A percentile compares a stretch with the other conserved stretches of the same genome.
Conservation (phyloP, 2,888 invertebrate species). For the Eupithecia subumbrata region DNA sequence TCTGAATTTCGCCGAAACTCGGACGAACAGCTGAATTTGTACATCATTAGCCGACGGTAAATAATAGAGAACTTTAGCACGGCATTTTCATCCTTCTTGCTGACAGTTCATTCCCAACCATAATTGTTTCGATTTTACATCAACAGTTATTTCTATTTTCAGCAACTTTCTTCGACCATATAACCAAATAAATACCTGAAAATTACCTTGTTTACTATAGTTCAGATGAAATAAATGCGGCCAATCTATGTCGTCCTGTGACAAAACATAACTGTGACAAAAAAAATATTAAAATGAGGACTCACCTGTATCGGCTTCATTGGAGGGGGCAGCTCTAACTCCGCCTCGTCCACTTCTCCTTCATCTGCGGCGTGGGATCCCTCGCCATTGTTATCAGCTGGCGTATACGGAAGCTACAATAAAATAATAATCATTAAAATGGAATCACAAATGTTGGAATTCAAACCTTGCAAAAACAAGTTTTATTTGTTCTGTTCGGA, state of each 20-base stretch:
- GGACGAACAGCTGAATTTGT: background rate
- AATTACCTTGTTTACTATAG: background rate
- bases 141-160: background rate
- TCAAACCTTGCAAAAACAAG: background rate
- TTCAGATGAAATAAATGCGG: background rate
- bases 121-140: background rate
- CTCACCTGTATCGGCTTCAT: constrained; percentile 96
- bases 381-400: constrained; percentile 62
- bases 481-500: background rate
- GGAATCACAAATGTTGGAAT: background rate
- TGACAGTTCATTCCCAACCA: background rate
- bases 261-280: background rate
- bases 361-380: constrained; percentile 83
- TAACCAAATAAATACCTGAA: background rate
- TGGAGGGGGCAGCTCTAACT: constrained; percentile 95
- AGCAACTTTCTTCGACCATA: background rate
- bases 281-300: background rate
- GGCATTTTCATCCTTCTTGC: background rate
- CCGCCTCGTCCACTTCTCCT: constrained; percentile 88
- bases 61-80: background rate
- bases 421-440: background rate
- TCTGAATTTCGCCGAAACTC: background rate
- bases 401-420: constrained; percentile 61
- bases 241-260: background rate
- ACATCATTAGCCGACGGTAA: background rate